phyloP scores from a whole-genome alignment of 2,797 vertebrate species.

The Coregonus suidteri region DNA sequence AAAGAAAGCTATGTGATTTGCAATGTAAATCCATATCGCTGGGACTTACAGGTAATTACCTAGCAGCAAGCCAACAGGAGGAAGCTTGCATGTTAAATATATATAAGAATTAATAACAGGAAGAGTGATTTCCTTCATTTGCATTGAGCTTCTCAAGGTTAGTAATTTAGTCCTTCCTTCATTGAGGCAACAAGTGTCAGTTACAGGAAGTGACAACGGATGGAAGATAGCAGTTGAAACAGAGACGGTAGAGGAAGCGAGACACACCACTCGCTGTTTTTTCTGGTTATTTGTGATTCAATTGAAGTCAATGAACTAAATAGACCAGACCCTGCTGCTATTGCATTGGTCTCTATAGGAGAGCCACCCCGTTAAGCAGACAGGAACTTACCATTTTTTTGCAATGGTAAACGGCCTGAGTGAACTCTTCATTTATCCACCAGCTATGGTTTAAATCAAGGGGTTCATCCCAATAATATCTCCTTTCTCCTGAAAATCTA shows the following conservation, averaged over 20 bases:
- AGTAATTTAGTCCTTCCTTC: slow-evolving; percentile 30
- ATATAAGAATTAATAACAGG: slow-evolving; percentile 38
- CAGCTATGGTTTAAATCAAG: neutral
- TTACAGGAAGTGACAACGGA: slow-evolving; percentile 29
- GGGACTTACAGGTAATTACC: slow-evolving; percentile 59
- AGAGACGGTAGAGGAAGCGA: too few species aligned
- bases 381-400: neutral
- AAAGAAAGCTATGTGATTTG: slow-evolving; percentile 57
- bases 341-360: too few species aligned
- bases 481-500: neutral
- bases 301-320: too few species aligned
- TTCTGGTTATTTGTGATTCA: too few species aligned
- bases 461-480: neutral
- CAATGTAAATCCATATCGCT: slow-evolving; percentile 54
- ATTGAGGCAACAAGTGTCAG: slow-evolving; percentile 34
- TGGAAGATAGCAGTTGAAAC: neutral
- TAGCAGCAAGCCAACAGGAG: slow-evolving; percentile 32
- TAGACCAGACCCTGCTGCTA: too few species aligned
- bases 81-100: slow-evolving; percentile 17
- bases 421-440: too few species aligned
- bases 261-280: too few species aligned
- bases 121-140: slow-evolving; percentile 29
- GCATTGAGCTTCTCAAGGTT: slow-evolving; percentile 27
- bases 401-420: too few species aligned
- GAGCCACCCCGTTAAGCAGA: too few species aligned